A percentile compares a stretch with the other conserved stretches of the same genome.
These are phyloP conservation scores for Opisthograptis luteolata DNA, from an alignment of 2,888 invertebrate genomes.

Conservation along the genomic window DNA sequence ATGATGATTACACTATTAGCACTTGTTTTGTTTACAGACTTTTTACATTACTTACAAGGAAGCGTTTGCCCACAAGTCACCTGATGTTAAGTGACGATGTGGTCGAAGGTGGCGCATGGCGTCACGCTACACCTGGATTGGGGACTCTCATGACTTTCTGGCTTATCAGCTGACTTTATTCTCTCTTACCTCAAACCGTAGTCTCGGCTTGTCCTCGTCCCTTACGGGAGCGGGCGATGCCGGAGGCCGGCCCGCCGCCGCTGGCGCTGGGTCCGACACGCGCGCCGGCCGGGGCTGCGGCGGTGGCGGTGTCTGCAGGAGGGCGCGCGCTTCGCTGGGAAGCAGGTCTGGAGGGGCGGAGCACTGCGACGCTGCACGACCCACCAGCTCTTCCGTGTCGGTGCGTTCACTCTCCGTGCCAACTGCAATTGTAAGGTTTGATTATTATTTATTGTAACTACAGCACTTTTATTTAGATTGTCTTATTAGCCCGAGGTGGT, in stretches of 20 bases:
- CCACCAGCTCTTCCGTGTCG: conserved; percentile 89
- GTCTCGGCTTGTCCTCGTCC: conserved; percentile 66
- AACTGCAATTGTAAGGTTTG: conserved; percentile 67
- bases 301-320: conserved; percentile 64
- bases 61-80: too few species aligned
- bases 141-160: too few species aligned
- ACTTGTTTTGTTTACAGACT: too few species aligned
- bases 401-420: conserved; percentile 86
- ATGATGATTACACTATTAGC: too few species aligned
- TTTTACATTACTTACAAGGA: too few species aligned
- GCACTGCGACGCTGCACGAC: conserved; percentile 85
- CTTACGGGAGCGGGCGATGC: conserved; percentile 39
- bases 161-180: too few species aligned
- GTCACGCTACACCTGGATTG: too few species aligned
- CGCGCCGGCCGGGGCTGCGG: conserved; percentile 40
- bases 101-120: too few species aligned
- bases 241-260: conserved; percentile 48
- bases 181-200: conserved; percentile 71
- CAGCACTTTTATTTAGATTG: too few species aligned
- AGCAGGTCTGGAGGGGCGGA: conserved; percentile 86
- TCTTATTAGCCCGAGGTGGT: too few species aligned
- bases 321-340: conserved; percentile 83
- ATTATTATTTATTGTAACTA: background rate
- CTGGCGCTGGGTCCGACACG: conserved; percentile 41
- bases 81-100: too few species aligned